Conservation (phyloP, 2,888 invertebrate genomes). For the Tinea trinotella region DNA sequence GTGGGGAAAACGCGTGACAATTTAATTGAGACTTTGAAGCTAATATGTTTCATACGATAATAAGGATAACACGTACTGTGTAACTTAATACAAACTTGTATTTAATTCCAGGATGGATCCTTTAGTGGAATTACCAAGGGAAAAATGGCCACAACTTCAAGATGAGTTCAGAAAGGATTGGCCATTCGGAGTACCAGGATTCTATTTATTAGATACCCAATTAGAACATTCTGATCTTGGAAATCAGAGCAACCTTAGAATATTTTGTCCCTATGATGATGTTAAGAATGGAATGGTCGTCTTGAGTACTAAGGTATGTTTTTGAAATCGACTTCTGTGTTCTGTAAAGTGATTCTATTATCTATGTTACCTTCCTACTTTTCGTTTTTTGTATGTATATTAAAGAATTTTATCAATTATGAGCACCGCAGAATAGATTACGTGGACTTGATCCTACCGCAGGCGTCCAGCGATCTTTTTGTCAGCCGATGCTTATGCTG, state of each 20-base stretch:
- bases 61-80: too few species aligned
- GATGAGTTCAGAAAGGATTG: conserved; percentile 30
- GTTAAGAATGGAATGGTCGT: conserved; percentile 45
- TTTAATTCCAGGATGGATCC: conserved; percentile 22
- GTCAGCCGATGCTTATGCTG: too few species aligned
- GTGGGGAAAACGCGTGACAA: too few species aligned
- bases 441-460: too few species aligned
- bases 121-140: conserved; percentile 28
- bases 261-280: conserved; percentile 52
- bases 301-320: conserved; percentile 38
- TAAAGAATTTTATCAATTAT: too few species aligned
- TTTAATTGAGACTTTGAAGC: too few species aligned
- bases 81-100: not conserved
- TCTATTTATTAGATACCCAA: conserved; percentile 44
- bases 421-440: too few species aligned
- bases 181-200: conserved; percentile 43
- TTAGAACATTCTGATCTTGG: conserved; percentile 36
- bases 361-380: too few species aligned
- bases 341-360: not conserved
- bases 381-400: too few species aligned
- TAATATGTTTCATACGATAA: too few species aligned
- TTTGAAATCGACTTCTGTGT: too few species aligned
- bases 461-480: too few species aligned
- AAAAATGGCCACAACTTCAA: conserved; percentile 34
- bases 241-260: conserved; percentile 36